These are phyloP conservation scores for Mesoligia furuncula DNA, from an alignment of 2,888 invertebrate genomes.

Conservation along the genomic window DNA sequence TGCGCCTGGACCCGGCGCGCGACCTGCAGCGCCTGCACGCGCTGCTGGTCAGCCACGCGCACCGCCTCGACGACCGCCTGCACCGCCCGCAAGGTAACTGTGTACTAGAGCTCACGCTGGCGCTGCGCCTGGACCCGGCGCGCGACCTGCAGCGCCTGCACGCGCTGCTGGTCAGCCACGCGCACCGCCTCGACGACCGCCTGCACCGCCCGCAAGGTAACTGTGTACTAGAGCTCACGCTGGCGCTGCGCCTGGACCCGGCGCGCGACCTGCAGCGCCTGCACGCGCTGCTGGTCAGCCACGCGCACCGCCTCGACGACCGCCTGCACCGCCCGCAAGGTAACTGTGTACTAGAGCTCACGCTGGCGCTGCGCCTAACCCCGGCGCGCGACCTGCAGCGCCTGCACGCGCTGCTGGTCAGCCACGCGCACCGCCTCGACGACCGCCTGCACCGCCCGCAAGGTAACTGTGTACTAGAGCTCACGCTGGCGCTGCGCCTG, in stretches of 20 bases:
- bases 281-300: conserved; percentile 94
- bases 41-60: conserved; percentile 94
- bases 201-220: conserved; percentile 84
- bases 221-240: too few species aligned
- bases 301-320: conserved; percentile 93
- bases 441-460: conserved; percentile 87
- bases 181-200: conserved; percentile 92
- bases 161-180: conserved; percentile 94
- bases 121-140: conserved; percentile 96
- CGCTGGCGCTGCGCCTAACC: conserved; percentile 95
- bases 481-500: conserved; percentile 94
- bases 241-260: conserved; percentile 95
- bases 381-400: conserved; percentile 97
- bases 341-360: too few species aligned
- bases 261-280: conserved; percentile 96
- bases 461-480: too few species aligned
- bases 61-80: conserved; percentile 92
- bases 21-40: conserved; percentile 97
- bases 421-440: conserved; percentile 93
- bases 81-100: too few species aligned
- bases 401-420: conserved; percentile 95
- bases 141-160: conserved; percentile 96
- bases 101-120: too few species aligned
- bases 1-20: conserved; percentile 96
- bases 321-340: conserved; percentile 86